Evolutionary conservation across 2,113 vertebrate species (phyloP).

Genomic region (Anolis sagrei): DNA sequence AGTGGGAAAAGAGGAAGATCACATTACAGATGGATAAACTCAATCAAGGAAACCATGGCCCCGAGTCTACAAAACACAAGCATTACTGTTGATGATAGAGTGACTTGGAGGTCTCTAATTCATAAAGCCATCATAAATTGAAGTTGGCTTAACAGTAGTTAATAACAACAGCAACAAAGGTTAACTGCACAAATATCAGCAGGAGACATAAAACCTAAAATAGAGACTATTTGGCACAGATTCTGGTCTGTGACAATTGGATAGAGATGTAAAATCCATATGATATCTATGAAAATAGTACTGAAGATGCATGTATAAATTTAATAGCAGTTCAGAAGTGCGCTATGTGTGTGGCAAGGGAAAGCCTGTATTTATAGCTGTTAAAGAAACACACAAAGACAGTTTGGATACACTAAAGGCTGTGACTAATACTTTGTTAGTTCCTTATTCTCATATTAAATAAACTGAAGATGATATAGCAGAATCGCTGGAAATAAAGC

Average conservation of each 20-base stretch:
- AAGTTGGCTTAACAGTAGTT: too few relatives aligned
- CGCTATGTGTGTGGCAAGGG: conserved; percentile 67
- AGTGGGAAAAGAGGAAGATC: too few relatives aligned
- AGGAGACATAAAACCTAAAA: background rate
- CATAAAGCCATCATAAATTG: too few relatives aligned
- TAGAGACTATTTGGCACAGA: background rate
- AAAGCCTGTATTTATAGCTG: conserved; percentile 55
- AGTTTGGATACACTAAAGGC: conserved; percentile 44
- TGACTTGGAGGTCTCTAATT: too few relatives aligned
- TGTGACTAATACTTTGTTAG: conserved; percentile 37
- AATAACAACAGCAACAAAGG: background rate
- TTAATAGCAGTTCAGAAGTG: conserved; percentile 54
- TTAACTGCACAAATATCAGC: too few relatives aligned
- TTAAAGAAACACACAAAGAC: conserved; percentile 52
- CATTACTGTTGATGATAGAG: too few relatives aligned
- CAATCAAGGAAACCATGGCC: too few relatives aligned
- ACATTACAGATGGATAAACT: too few relatives aligned
- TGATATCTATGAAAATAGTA: background rate
- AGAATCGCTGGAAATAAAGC: conserved; percentile 13
- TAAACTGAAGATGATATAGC: conserved; percentile 34
- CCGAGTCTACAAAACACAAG: too few relatives aligned
- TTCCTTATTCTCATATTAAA: conserved; percentile 57
- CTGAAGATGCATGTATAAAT: conserved; percentile 53
- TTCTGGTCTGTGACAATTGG: background rate
- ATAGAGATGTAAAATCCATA: background rate